Evolutionary conservation across 2,797 vertebrate genomes (phyloP).

Genomic region (Sciurus vulgaris): DNA sequence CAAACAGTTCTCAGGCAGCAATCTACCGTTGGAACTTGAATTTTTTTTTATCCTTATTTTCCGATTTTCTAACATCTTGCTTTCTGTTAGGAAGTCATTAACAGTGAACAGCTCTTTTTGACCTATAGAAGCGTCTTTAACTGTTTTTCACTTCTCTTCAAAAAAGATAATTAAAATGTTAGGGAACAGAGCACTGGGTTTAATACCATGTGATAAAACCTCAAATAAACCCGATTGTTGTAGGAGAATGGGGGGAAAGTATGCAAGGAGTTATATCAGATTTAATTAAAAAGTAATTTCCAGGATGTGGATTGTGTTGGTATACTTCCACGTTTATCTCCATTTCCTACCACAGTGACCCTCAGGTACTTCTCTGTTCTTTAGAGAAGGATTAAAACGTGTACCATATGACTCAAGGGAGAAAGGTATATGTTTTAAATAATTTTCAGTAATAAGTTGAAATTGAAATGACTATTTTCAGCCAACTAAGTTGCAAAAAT

Average conservation of each 20-base stretch:
- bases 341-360: background rate
- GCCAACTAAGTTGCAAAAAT: constrained; percentile 32
- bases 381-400: constrained; percentile 27
- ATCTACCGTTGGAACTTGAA: background rate
- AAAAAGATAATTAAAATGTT: background rate
- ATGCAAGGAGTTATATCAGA: background rate
- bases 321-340: constrained; percentile 30
- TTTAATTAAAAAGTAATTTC: constrained; percentile 57
- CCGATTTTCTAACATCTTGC: constrained; percentile 36
- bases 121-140: constrained; percentile 13
- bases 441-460: constrained; percentile 47
- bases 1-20: background rate
- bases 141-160: constrained; percentile 19
- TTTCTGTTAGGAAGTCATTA: constrained; percentile 48
- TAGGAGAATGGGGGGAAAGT: background rate
- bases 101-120: constrained; percentile 28
- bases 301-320: background rate
- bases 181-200: background rate
- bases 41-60: background rate
- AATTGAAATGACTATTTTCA: constrained; percentile 39
- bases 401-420: background rate
- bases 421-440: constrained; percentile 24
- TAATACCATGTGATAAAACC: constrained; percentile 33
- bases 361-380: background rate
- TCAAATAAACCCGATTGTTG: constrained; percentile 33